Evolutionary conservation across 1,140 invertebrate genomes (phyloP), one percentile per base, ranked within the genome.

Genomic region (Elysia chlorotica): DNA sequence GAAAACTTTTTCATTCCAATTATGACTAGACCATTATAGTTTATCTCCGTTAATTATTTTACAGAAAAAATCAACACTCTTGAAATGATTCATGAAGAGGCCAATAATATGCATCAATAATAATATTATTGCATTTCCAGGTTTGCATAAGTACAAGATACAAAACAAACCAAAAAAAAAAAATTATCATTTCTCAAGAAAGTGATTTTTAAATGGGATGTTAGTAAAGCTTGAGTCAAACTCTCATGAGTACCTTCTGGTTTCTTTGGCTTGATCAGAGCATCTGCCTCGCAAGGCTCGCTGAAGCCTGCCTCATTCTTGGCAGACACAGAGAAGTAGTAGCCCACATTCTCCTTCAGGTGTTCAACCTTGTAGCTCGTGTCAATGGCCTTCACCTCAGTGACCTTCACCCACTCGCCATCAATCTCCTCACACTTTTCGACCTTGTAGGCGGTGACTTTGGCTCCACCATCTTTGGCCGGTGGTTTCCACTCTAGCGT

Each of bases 281-380:
- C 93, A 79, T 93, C 92, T n/a, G 93, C 91, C 73, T 91, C 87
- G 72, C 92, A 93, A 0, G 96, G 96, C 87, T 98, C 95, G 71
- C 96, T 94, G 73, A 92, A 92, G 33, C 97, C 97, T 33, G 93
- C 96, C 84, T 97, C 96, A 87, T 99, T 99, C 0, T 98, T 93
- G 33, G 97, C 97, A 85, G 95, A 93, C 0, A 99, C 92, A 73
- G 97, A 91, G 89, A 99, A 99, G 86, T 97, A 94, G 83, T 99
- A 99, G 87, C 98, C 96, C 81, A 97, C 93, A 31, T 94, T 95
- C 88, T 99, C 96, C 4, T 91, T 92, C 6, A 99, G 87, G 78
- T 94, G 92, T 70, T 95, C 94, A 4, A 80, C 79, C 54, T 80
- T 80, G 83, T 96, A 78, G 4, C 71, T 70, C 25, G 74, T 78